Evolutionary conservation across 2,113 vertebrate genomes (phyloP), one percentile per base, ranked within the genome.

Genomic region (Zapus hudsonius): DNA sequence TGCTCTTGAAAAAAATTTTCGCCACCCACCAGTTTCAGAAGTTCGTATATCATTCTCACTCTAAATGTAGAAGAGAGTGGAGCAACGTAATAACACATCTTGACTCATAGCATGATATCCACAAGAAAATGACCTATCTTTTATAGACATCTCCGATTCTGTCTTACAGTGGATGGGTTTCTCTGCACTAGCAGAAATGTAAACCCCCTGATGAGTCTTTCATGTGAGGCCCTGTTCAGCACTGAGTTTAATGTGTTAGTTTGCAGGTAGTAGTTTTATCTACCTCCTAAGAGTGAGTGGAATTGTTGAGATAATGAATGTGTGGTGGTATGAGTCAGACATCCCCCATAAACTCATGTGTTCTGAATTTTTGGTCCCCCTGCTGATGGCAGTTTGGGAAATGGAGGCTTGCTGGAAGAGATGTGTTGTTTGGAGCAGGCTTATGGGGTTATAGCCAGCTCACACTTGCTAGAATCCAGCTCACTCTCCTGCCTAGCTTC

Each of bases 1-100:
- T 36, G 13, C 72, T 70, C 91, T 91, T 73, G n/a, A 78, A 75
- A 90, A 91, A 80, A 76, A 20, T 92, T 92, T 22, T 95, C 64
- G 31, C 85, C 42, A 70, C 67, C 27, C 20, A 89, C 47, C 75
- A 69, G 36, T 94, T 95, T 81, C 55, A 93, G 80, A 92, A 89
- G 57, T 84, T 75, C 44, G 2, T 87, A 25, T 72, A n/a, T 31
- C 25, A 64, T 52, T 67, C 17, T 85, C 29, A 27, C 61, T 95
- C 42, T 69, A 13, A 15, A 84, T 69, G 27, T 75, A n/a, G 61
- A 36, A 20, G 82, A 66, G 10, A 67, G 52, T 40, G 25, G 89
- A 85, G 23, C 29, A 93, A 33, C 17, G n/a, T 25, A 13, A 44
- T 69, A 38, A 64, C 85, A 22, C 4, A 19, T 89, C 64, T 74